These are phyloP conservation scores for Drosophila willistoni DNA, from an alignment of 1,140 invertebrate species.

Conservation along the genomic window DNA sequence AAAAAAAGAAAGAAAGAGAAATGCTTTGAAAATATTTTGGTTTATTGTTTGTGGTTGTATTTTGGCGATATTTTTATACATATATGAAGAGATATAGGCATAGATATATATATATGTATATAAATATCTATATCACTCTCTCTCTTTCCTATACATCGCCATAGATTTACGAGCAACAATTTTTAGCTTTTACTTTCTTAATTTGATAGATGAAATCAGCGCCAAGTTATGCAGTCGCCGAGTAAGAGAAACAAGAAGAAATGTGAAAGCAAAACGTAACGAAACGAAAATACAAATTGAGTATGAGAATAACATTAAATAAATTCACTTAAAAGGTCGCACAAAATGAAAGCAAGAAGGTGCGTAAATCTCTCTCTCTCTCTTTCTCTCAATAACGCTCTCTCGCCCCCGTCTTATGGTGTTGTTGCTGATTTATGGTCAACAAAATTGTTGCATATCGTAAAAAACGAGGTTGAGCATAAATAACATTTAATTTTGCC, in stretches of 20 bases:
- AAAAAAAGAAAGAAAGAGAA: neutral
- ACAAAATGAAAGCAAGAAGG: conserved; percentile 35
- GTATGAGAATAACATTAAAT: conserved; percentile 41
- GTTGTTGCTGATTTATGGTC: conserved; percentile 61
- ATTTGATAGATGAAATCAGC: conserved; percentile 80
- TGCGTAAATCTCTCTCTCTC: conserved; percentile 59
- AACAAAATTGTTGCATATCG: conserved; percentile 68
- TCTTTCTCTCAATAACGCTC: neutral
- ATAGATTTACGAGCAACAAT: conserved; percentile 68
- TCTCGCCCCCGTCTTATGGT: conserved; percentile 10
- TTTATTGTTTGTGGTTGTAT: conserved; percentile 9
- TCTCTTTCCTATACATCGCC: conserved; percentile 33
- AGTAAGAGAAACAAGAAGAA: conserved; percentile 11
- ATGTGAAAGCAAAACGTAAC: conserved; percentile 5
- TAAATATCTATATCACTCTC: conserved; percentile 6
- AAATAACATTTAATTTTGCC: conserved; percentile 78
- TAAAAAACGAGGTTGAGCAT: conserved; percentile 63
- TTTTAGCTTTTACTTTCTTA: conserved; percentile 71
- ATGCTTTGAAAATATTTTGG: conserved; percentile 12
- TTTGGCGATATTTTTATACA: neutral
- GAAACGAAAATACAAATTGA: conserved; percentile 37
- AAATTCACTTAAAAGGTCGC: conserved; percentile 59
- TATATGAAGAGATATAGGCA: conserved; percentile 16
- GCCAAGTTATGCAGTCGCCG: conserved; percentile 48
- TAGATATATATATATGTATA: conserved; percentile 8